Conservation (phyloP, 2,113 vertebrate genomes). For the Oryzias curvinotus region DNA sequence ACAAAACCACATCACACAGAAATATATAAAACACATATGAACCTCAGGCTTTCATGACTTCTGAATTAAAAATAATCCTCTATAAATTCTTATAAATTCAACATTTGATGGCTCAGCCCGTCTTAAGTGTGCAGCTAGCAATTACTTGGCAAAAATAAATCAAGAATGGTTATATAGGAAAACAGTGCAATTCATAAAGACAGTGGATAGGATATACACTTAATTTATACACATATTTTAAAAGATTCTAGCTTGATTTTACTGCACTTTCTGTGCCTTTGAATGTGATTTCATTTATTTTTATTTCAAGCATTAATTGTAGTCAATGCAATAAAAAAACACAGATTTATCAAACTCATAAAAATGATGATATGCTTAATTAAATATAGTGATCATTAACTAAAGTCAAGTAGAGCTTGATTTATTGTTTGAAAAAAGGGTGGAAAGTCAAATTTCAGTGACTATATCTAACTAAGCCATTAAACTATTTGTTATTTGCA, state of each 20-base stretch:
- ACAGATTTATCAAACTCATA: no score
- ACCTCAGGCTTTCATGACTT: conserved; percentile 1
- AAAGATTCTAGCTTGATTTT: background rate
- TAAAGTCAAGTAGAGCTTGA: no score
- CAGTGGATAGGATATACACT: background rate
- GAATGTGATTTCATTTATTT: no score
- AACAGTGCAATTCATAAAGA: background rate
- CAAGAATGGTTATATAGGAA: conserved; percentile 1
- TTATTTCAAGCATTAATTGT: no score
- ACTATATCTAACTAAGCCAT: background rate
- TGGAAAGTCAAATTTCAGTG: background rate
- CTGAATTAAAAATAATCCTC: background rate
- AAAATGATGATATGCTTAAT: no score
- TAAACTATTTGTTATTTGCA: background rate
- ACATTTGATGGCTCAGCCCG: conserved; percentile 1
- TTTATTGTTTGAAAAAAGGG: no score
- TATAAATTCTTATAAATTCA: background rate
- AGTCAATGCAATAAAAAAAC: no score
- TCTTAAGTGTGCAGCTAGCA: conserved; percentile 3
- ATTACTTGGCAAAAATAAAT: conserved; percentile 2
- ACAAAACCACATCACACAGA: conserved; percentile 33
- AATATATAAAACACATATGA: conserved; percentile 10
- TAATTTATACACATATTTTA: background rate
- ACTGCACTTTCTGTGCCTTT: background rate
- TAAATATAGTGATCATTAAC: no score